Evolutionary conservation across 2,797 vertebrate species (phyloP), one percentile per base, ranked within the genome.

Genomic region (Bovichtus diacanthus): DNA sequence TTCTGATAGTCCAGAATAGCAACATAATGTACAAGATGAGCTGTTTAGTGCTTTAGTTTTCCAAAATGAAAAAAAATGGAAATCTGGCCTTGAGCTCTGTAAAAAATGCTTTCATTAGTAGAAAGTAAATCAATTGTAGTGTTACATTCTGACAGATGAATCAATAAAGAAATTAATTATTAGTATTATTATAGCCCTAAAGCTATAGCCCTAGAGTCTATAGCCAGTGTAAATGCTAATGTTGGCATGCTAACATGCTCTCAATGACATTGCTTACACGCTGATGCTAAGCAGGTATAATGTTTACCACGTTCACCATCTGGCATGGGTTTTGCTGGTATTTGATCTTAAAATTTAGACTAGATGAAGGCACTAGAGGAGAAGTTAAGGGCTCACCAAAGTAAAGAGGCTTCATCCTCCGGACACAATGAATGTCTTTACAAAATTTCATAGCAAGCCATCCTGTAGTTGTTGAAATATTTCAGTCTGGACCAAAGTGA

Each of bases 341-440:
- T 53, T 51, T 51, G 11, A 36, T 53, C n/a, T 49, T 49, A 41
- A 66, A 66, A n/a, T n/a, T n/a, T n/a, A n/a, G n/a, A n/a, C n/a
- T 7, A n/a, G 12, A 39, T 63, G 4, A 31, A 50, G 21, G 15
- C 0, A 1, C 15, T 12, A 16, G 12, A 23, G 6, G 13, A 23
- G 27, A n/a, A 44, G 10, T 34, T 10, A 34, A 19, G 6, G 11
- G 31, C 36, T 55, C 18, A 39, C 18, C 46, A 21, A 49, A 50
- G 13, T 12, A 11, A 15, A 19, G 25, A 50, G 13, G 16, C 11
- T 23, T 7, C 18, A n/a, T 47, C 8, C 12, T 23, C 50, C 25
- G 47, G 21, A n/a, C n/a, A n/a, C n/a, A n/a, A n/a, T 58, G 54
- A 38, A 70, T 27, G 23, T 21, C 21, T 39, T 27, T 9, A 56